Conservation (phyloP, 1,140 invertebrate species). For the Drosophila elegans region DNA sequence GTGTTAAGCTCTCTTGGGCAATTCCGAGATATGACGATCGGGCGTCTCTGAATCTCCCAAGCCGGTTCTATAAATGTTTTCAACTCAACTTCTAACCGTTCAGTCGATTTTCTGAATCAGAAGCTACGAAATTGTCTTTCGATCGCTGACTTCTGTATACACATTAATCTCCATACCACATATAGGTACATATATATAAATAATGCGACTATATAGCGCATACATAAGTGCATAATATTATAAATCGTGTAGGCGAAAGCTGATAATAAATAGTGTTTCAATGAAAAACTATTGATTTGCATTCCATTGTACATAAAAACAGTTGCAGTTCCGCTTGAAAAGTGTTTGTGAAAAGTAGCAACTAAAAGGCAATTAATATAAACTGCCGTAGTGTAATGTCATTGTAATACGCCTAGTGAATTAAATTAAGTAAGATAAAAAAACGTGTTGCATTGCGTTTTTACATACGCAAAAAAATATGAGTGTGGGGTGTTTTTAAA, state of each 20-base stretch:
- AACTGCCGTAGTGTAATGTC: too few species aligned
- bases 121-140: constrained; percentile 4
- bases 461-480: too few species aligned
- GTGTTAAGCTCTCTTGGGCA: not conserved
- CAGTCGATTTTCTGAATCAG: constrained; percentile 30
- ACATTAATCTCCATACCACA: not conserved
- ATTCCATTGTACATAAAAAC: not conserved
- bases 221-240: constrained; percentile 21
- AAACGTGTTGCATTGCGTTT: too few species aligned
- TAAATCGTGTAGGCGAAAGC: not conserved
- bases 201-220: constrained; percentile 6
- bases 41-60: constrained; percentile 14
- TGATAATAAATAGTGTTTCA: constrained; percentile 4
- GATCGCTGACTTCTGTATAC: not conserved
- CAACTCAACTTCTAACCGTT: constrained; percentile 18
- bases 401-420: too few species aligned
- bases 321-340: not conserved
- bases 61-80: constrained; percentile 60
- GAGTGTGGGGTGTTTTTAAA: not conserved
- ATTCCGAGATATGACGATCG: not conserved
- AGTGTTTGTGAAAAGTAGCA: not conserved
- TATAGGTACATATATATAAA: constrained; percentile 1
- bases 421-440: too few species aligned
- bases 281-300: constrained; percentile 1
- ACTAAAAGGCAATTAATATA: too few species aligned